Evolutionary conservation across 2,888 invertebrate species (phyloP), one percentile per base, ranked within the genome.

Genomic region (Sesia apiformis): DNA sequence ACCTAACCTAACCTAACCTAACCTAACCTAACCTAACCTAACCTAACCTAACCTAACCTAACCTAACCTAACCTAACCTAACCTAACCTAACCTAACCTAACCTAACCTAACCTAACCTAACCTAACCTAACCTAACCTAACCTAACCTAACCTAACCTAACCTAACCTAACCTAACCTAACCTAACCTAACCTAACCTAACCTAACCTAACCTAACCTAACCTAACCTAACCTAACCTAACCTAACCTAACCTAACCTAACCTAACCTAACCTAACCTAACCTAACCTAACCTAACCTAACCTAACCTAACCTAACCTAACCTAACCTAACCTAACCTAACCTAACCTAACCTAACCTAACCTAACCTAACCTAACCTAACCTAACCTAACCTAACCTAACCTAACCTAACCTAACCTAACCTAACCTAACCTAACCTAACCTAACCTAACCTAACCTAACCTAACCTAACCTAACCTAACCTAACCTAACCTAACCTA

Each of bases 151-250:
- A 58, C 57, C 58, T 59, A 58, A 58, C 60, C 60, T 59, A 58
- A 58, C 60, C 60, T 59, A 59, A 59, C 60, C 58, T 57, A 58
- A 58, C 60, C 57, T 57, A 59, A 58, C 58, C 60, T 59, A 57
- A 58, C 58, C 60, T 59, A 58, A 57, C 58, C 60, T 60, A 57
- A 57, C 60, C 60, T 60, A 57, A 57, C 60, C 60, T 60, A 57
- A 57, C 60, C 60, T 60, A 58, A 56, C 57, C 56, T 56, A 56
- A 56, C 58, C 60, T 60, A 58, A 58, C 60, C 60, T 60, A 58
- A 58, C 60, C 60, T 58, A 58, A 57, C 60, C 58, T 58, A 58
- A 57, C 60, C 58, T 58, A 57, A 57, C 58, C 60, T 58, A 58
- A 56, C 60, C 55, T 54, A 58, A 56, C 56, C 58, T 54, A 56